These are phyloP conservation scores for Tetrao urogallus DNA, from an alignment of 2,113 vertebrate species.

Conservation along the genomic window DNA sequence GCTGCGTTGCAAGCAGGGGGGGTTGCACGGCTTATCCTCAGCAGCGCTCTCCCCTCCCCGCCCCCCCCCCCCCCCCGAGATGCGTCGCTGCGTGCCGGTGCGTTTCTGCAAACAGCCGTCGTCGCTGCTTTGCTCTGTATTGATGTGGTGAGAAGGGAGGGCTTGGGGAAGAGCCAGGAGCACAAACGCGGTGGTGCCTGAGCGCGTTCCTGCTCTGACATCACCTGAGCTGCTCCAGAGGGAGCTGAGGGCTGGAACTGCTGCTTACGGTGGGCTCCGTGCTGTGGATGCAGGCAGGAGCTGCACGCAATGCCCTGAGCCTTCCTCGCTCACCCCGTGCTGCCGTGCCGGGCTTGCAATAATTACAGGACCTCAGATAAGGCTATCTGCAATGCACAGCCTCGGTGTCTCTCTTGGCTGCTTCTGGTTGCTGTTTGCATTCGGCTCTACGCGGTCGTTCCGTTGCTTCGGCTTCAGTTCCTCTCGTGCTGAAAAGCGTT, in stretches of 20 bases:
- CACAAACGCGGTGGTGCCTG: fast-evolving
- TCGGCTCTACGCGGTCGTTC: background rate
- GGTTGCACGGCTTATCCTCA: background rate
- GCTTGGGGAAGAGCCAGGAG: background rate
- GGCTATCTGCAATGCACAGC: fast-evolving
- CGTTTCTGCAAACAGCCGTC: fast-evolving
- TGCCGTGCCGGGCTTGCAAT: fast-evolving
- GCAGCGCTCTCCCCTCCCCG: background rate
- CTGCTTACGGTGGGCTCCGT: background rate
- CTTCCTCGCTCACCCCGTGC: background rate
- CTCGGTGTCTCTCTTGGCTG: background rate
- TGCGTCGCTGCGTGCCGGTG: fast-evolving
- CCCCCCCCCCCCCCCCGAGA: background rate
- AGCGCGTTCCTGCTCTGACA: fast-evolving
- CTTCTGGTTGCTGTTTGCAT: background rate
- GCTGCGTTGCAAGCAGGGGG: background rate
- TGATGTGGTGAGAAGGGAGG: background rate
- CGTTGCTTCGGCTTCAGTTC: background rate
- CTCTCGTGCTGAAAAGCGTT: background rate
- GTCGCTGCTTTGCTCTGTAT: background rate
- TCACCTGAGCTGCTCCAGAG: background rate
- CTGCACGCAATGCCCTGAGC: too few species aligned
- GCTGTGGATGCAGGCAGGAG: too few species aligned
- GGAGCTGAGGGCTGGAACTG: fast-evolving
- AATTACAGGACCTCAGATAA: background rate